Evolutionary conservation across 2,797 vertebrate genomes (phyloP).

Genomic region (Acanthiza pusilla): DNA sequence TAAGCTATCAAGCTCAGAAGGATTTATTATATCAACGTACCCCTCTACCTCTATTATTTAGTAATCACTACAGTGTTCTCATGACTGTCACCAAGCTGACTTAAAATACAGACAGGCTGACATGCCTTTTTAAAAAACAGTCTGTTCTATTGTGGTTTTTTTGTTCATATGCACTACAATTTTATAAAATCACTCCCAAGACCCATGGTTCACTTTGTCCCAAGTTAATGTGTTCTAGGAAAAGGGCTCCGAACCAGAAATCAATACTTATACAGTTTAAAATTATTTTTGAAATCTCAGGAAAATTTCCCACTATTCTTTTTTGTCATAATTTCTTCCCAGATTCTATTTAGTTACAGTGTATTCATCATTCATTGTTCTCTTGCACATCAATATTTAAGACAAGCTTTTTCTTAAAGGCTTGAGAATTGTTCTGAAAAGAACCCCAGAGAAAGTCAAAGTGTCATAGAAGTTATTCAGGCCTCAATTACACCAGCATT

Average conservation of each 20-base stretch:
- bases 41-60: neutral
- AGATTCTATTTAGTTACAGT: neutral
- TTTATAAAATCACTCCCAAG: neutral
- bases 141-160: rapidly evolving
- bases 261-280: neutral
- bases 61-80: neutral
- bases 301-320: neutral
- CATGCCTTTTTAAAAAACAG: neutral
- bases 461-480: neutral
- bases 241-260: neutral
- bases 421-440: neutral
- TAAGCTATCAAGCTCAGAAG: neutral
- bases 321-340: neutral
- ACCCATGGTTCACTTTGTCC: neutral
- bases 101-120: neutral
- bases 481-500: neutral
- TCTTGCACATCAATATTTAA: neutral
- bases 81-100: neutral
- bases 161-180: neutral
- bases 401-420: neutral
- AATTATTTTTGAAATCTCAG: neutral
- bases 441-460: neutral
- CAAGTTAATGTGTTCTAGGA: neutral
- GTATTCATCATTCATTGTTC: neutral
- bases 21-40: neutral